Evolutionary conservation across 2,797 vertebrate genomes (phyloP).

Genomic region (Protosalanx chinensis): DNA sequence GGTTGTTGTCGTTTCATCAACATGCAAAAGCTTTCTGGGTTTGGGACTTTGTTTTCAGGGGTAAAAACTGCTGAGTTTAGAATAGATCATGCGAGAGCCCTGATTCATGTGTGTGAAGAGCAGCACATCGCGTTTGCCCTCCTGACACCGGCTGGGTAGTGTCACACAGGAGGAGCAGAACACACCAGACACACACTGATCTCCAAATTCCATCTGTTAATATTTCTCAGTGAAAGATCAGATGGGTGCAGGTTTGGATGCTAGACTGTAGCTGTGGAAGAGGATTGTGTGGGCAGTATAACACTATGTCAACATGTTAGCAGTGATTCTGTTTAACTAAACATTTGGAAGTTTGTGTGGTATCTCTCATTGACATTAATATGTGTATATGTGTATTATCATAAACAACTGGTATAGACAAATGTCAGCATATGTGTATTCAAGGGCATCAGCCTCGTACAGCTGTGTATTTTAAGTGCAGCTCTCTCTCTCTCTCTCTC

Average conservation of each 20-base stretch:
- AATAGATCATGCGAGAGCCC: slow-evolving; percentile 71
- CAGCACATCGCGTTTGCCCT: slow-evolving; percentile 65
- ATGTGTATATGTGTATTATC: no score
- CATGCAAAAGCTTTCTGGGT: slow-evolving; percentile 59
- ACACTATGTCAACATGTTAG: no score
- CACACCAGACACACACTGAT: slow-evolving; percentile 50
- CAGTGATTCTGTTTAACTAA: no score
- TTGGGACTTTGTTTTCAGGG: slow-evolving; percentile 73
- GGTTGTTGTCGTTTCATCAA: slow-evolving; percentile 80
- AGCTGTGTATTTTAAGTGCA: slow-evolving; percentile 63
- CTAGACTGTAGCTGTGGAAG: neutral
- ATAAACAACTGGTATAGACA: no score
- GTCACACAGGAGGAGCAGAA: slow-evolving; percentile 53
- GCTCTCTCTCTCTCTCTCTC: slow-evolving; percentile 71
- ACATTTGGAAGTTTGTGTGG: no score
- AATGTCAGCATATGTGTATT: no score
- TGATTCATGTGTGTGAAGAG: slow-evolving; percentile 80
- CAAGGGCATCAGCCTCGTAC: no score
- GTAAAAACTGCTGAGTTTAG: slow-evolving; percentile 81
- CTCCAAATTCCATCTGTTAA: slow-evolving; percentile 37
- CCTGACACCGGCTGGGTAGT: slow-evolving; percentile 52
- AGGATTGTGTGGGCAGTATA: no score
- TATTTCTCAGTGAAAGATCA: slow-evolving; percentile 22
- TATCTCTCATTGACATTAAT: no score
- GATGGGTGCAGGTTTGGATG: neutral